A percentile compares a stretch with the other conserved stretches of the same genome.
Conservation (phyloP, 2,888 invertebrate species). For the Hyposoter dolosus region DNA sequence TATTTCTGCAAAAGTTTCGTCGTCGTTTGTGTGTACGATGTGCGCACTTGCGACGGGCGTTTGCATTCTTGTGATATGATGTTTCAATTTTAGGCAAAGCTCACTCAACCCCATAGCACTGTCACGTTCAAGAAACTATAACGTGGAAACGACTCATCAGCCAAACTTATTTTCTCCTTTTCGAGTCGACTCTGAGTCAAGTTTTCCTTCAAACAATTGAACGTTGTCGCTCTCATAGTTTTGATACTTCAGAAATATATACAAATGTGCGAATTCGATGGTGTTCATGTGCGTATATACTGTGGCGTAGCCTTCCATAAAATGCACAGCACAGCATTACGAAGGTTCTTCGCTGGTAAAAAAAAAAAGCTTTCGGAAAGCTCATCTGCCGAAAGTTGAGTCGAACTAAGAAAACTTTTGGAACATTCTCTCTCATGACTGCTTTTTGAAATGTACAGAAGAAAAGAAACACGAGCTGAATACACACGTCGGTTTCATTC, state of each 20-base stretch:
- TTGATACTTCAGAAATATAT: not conserved
- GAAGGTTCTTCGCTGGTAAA: not conserved
- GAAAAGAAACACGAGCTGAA: slow-evolving; percentile 1
- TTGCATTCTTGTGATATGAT: not conserved
- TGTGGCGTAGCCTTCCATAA: not conserved
- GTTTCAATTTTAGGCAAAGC: not conserved
- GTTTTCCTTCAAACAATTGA: not conserved
- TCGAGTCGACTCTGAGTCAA: not conserved
- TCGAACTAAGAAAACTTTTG: slow-evolving; percentile 41
- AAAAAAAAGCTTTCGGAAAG: slow-evolving; percentile 35
- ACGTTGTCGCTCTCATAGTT: not conserved
- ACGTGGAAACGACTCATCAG: not conserved
- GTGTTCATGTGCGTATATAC: not conserved
- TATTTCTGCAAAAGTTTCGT: not conserved
- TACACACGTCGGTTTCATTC: not conserved
- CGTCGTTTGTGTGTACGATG: not conserved
- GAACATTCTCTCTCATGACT: not conserved
- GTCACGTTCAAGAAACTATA: not conserved
- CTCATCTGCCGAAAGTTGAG: slow-evolving; percentile 47
- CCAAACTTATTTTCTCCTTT: not conserved
- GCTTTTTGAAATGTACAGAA: not conserved
- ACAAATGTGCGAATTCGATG: not conserved
- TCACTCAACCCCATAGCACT: not conserved
- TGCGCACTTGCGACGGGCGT: too few species aligned
- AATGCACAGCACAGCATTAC: not conserved